A percentile compares a stretch with the other conserved stretches of the same genome.
Evolutionary conservation across 2,113 vertebrate species (phyloP).

Genomic region (Microtus pennsylvanicus): DNA sequence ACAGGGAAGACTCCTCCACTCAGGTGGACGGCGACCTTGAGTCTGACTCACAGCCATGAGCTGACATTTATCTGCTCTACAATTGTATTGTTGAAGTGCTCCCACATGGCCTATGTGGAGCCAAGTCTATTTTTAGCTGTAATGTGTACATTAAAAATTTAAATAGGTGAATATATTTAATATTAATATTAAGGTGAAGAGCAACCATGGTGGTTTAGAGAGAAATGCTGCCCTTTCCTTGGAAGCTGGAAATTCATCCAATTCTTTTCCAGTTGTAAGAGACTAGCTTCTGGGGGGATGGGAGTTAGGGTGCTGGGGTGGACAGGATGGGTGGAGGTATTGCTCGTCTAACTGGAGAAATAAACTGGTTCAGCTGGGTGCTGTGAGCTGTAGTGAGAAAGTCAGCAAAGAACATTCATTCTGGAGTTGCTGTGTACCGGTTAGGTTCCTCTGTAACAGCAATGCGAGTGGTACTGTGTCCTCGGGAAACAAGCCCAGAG

Average conservation of each 20-base stretch:
- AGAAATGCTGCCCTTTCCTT: not conserved
- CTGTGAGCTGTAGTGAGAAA: not conserved
- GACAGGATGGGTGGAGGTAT: not conserved
- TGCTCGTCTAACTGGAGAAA: not conserved
- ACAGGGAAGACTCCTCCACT: not conserved
- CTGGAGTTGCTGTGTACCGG: not conserved
- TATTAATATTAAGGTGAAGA: not conserved
- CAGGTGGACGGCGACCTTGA: not conserved
- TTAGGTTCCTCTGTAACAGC: not conserved
- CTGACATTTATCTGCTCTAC: not conserved
- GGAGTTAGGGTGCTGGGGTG: not conserved
- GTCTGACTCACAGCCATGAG: not conserved
- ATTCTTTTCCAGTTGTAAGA: not conserved
- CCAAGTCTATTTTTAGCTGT: constrained; percentile 50
- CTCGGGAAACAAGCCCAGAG: not conserved
- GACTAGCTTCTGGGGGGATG: not conserved
- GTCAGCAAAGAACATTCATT: not conserved
- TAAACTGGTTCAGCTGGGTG: not conserved
- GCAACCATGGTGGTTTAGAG: not conserved
- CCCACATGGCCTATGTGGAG: not conserved
- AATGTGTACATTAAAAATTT: constrained; percentile 51
- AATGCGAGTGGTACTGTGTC: not conserved
- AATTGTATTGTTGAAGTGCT: not conserved
- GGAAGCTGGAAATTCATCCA: not conserved
- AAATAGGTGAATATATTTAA: constrained; percentile 37